phyloP scores from a whole-genome alignment of 2,888 invertebrate species.

The Sepioteuthis lessoniana region DNA sequence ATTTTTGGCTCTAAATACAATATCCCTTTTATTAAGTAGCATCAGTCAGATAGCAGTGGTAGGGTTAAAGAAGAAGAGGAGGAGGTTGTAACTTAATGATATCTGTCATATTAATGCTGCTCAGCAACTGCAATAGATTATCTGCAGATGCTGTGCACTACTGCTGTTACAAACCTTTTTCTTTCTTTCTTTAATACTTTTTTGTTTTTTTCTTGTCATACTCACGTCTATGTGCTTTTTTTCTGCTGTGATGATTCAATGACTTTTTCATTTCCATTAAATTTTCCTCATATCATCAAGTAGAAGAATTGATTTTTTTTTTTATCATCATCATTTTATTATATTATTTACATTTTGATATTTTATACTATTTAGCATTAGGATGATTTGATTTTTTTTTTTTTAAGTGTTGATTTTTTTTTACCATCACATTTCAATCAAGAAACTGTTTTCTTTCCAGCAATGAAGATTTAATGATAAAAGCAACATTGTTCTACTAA shows the following conservation, averaged over 20 bases:
- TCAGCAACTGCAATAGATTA: not conserved
- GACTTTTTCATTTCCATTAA: not conserved
- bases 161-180: not conserved
- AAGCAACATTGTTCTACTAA: not conserved
- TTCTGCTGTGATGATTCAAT: not conserved
- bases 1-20: not conserved
- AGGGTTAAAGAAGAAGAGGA: not conserved
- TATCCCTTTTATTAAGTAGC: not conserved
- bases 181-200: not conserved
- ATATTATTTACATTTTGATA: not conserved
- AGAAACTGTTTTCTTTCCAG: not conserved
- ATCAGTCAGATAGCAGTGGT: slow-evolving; percentile 33
- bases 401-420: too few species aligned
- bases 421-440: not conserved
- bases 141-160: slow-evolving; percentile 25
- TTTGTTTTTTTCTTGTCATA: not conserved
- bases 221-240: not conserved
- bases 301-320: not conserved
- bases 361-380: not conserved
- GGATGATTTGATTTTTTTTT: not conserved
- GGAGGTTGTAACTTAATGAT: not conserved
- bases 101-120: not conserved
- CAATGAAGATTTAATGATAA: not conserved
- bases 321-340: not conserved
- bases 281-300: not conserved